phyloP scores from a whole-genome alignment of 2,797 vertebrate species.

The Delichon dasypus region DNA sequence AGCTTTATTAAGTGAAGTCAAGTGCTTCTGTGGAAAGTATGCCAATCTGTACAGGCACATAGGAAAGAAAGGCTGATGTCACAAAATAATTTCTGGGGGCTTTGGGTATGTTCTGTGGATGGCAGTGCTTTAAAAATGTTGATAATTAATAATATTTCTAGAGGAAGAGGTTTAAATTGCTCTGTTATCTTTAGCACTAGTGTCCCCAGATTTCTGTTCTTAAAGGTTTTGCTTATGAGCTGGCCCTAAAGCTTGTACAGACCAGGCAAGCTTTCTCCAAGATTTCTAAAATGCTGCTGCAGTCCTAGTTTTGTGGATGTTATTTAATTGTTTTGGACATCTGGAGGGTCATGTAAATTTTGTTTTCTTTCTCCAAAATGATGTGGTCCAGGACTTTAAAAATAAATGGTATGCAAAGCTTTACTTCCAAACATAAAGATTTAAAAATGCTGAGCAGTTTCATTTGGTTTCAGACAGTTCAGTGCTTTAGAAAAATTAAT shows the following conservation, averaged over 20 bases:
- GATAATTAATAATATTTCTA: background rate
- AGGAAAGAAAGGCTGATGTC: background rate
- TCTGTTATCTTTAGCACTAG: background rate
- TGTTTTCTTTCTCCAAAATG: background rate
- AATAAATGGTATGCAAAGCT: background rate
- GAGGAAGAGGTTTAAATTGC: background rate
- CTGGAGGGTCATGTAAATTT: background rate
- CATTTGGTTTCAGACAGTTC: background rate
- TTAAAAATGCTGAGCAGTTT: background rate
- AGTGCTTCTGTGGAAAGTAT: background rate
- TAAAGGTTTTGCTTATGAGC: background rate
- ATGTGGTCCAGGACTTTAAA: background rate
- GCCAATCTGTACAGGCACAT: background rate
- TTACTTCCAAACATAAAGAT: background rate
- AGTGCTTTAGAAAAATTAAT: background rate
- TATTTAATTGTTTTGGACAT: conserved; percentile 1
- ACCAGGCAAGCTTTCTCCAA: background rate
- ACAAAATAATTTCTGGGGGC: background rate
- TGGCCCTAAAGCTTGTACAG: background rate
- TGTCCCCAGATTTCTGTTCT: background rate
- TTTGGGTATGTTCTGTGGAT: background rate
- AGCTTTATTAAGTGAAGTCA: background rate
- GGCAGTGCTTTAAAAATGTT: background rate
- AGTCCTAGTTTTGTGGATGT: background rate
- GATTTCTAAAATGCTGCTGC: background rate